A percentile compares a stretch with the other conserved stretches of the same genome.
Evolutionary conservation across 2,888 invertebrate genomes (phyloP).

Genomic region (Chaitophorus viminalis): DNA sequence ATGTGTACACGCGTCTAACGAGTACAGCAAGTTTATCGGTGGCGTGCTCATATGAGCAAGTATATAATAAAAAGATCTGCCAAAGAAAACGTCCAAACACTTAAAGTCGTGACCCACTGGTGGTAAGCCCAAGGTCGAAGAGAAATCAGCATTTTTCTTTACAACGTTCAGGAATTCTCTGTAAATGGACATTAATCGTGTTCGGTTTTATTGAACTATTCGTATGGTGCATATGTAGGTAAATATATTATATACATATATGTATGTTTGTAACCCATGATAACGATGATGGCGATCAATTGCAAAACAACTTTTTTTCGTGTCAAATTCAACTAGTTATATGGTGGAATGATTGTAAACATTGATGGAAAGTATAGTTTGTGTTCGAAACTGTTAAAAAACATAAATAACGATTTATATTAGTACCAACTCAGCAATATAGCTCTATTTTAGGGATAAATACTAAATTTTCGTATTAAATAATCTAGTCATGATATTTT

Average conservation of each 20-base stretch:
- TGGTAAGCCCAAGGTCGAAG: conserved; percentile 45
- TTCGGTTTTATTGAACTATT: neutral
- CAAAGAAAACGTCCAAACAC: conserved; percentile 2
- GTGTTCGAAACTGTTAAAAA: neutral
- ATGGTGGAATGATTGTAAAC: neutral
- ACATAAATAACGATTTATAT: neutral
- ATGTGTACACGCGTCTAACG: neutral
- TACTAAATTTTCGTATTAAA: neutral
- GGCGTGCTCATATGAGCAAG: neutral
- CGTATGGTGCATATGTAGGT: neutral
- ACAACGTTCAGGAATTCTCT: conserved; percentile 16
- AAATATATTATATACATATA: neutral
- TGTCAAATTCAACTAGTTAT: conserved; percentile 1
- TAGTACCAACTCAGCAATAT: neutral
- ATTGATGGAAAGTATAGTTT: neutral
- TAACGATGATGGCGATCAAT: neutral
- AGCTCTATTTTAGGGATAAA: neutral
- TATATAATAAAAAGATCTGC: no score
- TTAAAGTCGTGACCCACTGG: conserved; percentile 40
- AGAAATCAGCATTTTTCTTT: conserved; percentile 34
- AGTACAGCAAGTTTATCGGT: neutral
- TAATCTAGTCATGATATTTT: neutral
- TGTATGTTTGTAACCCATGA: neutral
- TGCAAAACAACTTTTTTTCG: conserved; percentile 29
- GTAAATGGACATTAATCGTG: conserved; percentile 59